phyloP scores from a whole-genome alignment of 2,888 invertebrate genomes.

The Watsonalla binaria region DNA sequence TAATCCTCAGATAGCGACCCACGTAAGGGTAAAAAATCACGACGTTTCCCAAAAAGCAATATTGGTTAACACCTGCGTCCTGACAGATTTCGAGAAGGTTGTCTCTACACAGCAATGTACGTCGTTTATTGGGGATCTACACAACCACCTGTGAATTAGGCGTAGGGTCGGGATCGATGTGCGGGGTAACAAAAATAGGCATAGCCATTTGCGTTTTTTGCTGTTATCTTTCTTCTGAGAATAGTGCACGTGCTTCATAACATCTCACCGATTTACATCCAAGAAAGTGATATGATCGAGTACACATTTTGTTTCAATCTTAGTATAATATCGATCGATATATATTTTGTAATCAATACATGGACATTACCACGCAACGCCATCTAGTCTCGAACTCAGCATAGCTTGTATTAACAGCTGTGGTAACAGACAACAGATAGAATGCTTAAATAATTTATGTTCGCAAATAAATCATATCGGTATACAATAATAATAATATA shows the following conservation, averaged over 20 bases:
- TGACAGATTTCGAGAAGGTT: slow-evolving; percentile 25
- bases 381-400: too few relatives aligned
- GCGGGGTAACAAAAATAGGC: slow-evolving; percentile 26
- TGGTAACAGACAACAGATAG: too few relatives aligned
- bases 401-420: too few relatives aligned
- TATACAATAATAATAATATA: too few relatives aligned
- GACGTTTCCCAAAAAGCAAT: slow-evolving; percentile 27
- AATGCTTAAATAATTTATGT: too few relatives aligned
- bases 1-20: not conserved
- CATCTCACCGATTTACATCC: slow-evolving; percentile 8
- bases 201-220: slow-evolving; percentile 17
- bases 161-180: slow-evolving; percentile 11
- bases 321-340: too few relatives aligned
- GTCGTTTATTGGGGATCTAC: slow-evolving; percentile 30
- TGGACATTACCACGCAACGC: too few relatives aligned
- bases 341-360: too few relatives aligned
- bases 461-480: too few relatives aligned
- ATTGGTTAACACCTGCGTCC: slow-evolving; percentile 29
- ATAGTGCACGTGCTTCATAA: slow-evolving; percentile 22
- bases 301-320: too few relatives aligned
- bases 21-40: slow-evolving; percentile 29
- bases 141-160: slow-evolving; percentile 23
- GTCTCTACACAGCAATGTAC: slow-evolving; percentile 30
- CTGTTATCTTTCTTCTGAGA: slow-evolving; percentile 34
- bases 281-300: not conserved